A percentile compares a stretch with the other conserved stretches of the same genome.
These are phyloP conservation scores for Littorina saxatilis DNA, from an alignment of 1,140 invertebrate genomes.

Conservation along the genomic window DNA sequence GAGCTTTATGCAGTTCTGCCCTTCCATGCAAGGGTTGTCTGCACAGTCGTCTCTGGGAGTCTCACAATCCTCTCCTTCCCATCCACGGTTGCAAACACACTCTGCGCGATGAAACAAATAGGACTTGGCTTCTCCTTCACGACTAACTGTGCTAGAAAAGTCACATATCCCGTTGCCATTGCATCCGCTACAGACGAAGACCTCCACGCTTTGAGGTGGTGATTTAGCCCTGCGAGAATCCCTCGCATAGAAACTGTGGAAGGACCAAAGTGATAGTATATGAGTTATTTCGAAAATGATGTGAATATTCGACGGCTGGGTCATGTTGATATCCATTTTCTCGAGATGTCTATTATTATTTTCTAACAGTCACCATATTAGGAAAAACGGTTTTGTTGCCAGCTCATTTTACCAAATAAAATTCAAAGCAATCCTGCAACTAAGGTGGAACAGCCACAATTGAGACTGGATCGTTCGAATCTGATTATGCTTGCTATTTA, in stretches of 20 bases:
- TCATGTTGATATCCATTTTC: no score
- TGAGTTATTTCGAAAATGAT: no score
- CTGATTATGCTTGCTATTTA: no score
- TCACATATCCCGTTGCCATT: not conserved
- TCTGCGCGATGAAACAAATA: not conserved
- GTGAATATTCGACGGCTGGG: no score
- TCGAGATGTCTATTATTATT: no score
- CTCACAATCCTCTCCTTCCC: conserved; percentile 28
- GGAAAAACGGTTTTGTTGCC: no score
- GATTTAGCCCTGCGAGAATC: not conserved
- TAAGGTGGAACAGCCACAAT: no score
- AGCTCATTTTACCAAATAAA: no score
- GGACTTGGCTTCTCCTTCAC: not conserved
- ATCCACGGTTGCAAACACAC: not conserved
- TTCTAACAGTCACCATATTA: no score
- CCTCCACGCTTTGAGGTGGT: not conserved
- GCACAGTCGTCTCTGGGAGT: conserved; percentile 29
- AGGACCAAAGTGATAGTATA: not conserved
- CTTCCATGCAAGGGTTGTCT: conserved; percentile 16
- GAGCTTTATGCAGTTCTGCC: conserved; percentile 37
- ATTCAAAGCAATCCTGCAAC: no score
- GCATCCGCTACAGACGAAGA: not conserved
- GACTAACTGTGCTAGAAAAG: not conserved
- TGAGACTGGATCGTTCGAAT: no score
- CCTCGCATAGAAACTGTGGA: conserved; percentile 13